A percentile compares a stretch with the other conserved stretches of the same genome.
Evolutionary conservation across 2,113 vertebrate genomes (phyloP).

Genomic region (Mus spicilegus): DNA sequence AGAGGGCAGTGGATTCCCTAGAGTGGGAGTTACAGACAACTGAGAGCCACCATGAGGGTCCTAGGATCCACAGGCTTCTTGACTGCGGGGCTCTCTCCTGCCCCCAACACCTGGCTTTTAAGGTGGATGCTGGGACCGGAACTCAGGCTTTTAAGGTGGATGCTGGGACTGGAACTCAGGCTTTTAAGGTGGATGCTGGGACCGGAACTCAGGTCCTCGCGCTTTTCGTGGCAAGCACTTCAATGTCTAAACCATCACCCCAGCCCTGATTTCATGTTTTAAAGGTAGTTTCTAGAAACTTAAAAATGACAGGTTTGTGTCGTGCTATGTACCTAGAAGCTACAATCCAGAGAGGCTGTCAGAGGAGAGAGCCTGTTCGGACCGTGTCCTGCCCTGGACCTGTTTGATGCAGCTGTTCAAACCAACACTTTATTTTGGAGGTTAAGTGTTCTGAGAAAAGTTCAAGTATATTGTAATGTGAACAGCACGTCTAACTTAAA

Average conservation of each 20-base stretch:
- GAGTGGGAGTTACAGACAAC: background rate
- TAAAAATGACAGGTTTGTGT: conserved; percentile 4
- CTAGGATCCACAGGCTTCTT: no score
- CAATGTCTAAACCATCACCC: background rate
- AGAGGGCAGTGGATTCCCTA: background rate
- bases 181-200: background rate
- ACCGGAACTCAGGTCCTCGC: background rate
- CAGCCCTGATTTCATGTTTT: background rate
- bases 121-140: background rate
- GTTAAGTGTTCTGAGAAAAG: background rate
- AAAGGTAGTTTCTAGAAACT: conserved; percentile 36
- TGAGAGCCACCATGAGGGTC: background rate
- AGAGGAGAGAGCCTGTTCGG: background rate
- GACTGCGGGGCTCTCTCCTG: background rate
- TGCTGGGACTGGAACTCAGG: background rate
- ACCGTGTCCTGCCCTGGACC: background rate
- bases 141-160: background rate
- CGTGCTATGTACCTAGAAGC: background rate
- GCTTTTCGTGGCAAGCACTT: background rate
- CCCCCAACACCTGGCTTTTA: background rate
- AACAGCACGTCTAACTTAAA: conserved; percentile 1
- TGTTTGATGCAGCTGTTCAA: background rate
- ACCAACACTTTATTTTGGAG: background rate
- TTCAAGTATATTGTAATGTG: background rate
- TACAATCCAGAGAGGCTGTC: background rate